Conservation (phyloP, 2,888 invertebrate genomes). For the Drosophila limbata region DNA sequence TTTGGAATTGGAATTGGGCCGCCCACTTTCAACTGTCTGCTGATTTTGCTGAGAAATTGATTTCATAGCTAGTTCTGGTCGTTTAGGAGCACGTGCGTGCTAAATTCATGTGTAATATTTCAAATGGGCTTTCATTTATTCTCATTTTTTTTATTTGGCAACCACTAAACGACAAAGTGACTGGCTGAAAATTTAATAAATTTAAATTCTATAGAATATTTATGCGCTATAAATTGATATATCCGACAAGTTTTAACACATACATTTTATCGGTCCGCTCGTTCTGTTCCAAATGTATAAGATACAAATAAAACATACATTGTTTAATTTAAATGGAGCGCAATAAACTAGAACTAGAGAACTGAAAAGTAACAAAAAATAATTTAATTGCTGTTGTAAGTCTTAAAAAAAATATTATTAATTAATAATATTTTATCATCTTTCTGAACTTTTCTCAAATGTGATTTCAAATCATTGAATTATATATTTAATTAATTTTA, state of each 20-base stretch:
- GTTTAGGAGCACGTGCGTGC: constrained; percentile 41
- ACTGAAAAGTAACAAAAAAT: too few species aligned
- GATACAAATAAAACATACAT: too few species aligned
- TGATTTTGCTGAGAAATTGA: constrained; percentile 57
- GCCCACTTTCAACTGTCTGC: constrained; percentile 23
- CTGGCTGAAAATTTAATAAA: constrained; percentile 6
- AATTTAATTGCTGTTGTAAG: too few species aligned
- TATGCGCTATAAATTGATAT: constrained; percentile 7
- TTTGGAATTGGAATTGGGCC: neutral
- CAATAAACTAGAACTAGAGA: too few species aligned
- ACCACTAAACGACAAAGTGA: constrained; percentile 3
- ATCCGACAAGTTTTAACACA: neutral
- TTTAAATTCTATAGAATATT: constrained; percentile 5
- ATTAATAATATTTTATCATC: too few species aligned
- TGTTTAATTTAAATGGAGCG: too few species aligned
- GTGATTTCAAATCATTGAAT: too few species aligned
- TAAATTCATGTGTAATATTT: constrained; percentile 38
- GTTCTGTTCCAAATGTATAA: neutral
- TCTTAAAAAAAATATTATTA: too few species aligned
- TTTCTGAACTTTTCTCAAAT: too few species aligned
- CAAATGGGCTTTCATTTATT: constrained; percentile 1
- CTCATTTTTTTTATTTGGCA: neutral
- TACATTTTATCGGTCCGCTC: neutral
- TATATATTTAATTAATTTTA: too few species aligned
- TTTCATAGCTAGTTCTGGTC: constrained; percentile 36